A percentile compares a stretch with the other conserved stretches of the same genome.
Evolutionary conservation across 2,797 vertebrate species (phyloP).

Genomic region (Peromyscus nudipes): DNA sequence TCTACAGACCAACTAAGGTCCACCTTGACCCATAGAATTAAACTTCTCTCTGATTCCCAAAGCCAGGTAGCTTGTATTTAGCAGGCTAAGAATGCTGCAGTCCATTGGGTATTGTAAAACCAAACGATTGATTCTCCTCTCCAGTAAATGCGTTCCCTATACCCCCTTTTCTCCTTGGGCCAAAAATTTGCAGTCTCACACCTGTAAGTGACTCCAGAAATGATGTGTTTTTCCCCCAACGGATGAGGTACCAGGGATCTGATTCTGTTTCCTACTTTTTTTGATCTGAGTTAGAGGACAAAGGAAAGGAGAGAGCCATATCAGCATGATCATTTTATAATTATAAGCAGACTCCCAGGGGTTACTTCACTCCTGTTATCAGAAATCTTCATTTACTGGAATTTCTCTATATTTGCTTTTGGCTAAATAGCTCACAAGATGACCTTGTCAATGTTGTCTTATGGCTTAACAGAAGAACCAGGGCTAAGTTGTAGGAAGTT

Average conservation of each 20-base stretch:
- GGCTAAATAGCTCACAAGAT: background rate
- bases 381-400: constrained; percentile 62
- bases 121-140: background rate
- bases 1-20: background rate
- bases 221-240: background rate
- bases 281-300: constrained; percentile 44
- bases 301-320: background rate
- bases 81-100: background rate
- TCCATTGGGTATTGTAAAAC: background rate
- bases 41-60: background rate
- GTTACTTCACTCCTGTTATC: constrained; percentile 11
- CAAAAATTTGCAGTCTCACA: background rate
- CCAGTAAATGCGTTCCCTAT: background rate
- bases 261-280: background rate
- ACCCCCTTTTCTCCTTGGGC: background rate
- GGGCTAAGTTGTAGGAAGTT: background rate
- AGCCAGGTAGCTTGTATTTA: background rate
- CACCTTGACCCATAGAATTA: background rate
- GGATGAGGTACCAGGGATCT: background rate
- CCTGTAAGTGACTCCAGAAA: background rate
- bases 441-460: background rate
- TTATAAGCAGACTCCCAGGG: constrained; percentile 38
- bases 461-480: background rate
- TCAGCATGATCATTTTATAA: constrained; percentile 46
- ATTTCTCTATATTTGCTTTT: constrained; percentile 30